Conservation (phyloP, 2,888 invertebrate species). For the Meghimatium bilineatum region DNA sequence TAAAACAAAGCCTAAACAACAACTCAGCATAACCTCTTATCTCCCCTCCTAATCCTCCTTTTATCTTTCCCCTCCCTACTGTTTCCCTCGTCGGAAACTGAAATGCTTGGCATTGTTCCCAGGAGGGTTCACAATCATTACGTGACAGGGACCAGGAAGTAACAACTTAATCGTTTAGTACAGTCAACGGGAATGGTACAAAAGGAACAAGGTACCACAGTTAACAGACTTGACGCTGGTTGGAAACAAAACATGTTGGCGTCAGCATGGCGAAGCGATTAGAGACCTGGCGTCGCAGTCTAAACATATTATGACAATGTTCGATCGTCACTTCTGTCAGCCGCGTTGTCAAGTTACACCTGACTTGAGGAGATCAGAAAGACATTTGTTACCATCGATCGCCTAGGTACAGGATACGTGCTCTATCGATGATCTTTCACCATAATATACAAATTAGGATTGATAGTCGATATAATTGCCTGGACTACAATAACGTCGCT, state of each 20-base stretch:
- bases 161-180: constrained; percentile 14
- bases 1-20: background rate
- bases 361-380: too few relatives aligned
- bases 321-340: too few relatives aligned
- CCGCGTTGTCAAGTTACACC: too few relatives aligned
- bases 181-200: background rate
- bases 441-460: too few relatives aligned
- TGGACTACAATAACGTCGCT: too few relatives aligned
- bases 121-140: constrained; percentile 20
- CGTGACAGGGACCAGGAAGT: constrained; percentile 23
- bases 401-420: too few relatives aligned
- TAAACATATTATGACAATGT: too few relatives aligned
- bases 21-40: background rate
- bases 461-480: too few relatives aligned
- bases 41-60: background rate
- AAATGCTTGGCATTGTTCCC: constrained; percentile 22
- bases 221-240: background rate
- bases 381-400: too few relatives aligned
- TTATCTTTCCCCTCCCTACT: background rate
- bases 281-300: too few relatives aligned
- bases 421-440: too few relatives aligned
- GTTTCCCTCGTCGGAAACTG: background rate
- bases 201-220: background rate
- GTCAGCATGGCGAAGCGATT: too few relatives aligned
- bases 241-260: background rate